phyloP scores from a whole-genome alignment of 2,797 vertebrate genomes.

The Thripadectes ignobilis region DNA sequence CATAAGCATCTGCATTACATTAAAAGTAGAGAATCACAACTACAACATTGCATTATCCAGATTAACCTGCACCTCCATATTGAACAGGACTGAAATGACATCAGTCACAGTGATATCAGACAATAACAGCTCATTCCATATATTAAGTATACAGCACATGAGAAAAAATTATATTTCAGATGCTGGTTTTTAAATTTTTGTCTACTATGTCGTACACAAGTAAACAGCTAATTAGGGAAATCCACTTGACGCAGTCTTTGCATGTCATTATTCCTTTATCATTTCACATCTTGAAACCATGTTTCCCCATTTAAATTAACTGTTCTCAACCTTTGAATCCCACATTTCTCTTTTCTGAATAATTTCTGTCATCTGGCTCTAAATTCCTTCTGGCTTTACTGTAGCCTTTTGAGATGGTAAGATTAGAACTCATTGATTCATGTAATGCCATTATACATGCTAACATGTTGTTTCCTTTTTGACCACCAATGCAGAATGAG shows the following conservation, averaged over 20 bases:
- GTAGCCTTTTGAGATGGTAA: slow-evolving; percentile 9
- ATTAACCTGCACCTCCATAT: not conserved
- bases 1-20: not conserved
- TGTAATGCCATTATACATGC: slow-evolving; percentile 41
- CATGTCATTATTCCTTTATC: not conserved
- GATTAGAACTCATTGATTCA: slow-evolving; percentile 51
- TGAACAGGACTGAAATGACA: not conserved
- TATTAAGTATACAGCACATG: not conserved
- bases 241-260: not conserved
- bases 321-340: not conserved
- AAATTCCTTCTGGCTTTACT: not conserved
- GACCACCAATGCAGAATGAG: slow-evolving; percentile 42
- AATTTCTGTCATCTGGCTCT: not conserved
- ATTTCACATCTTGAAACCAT: not conserved
- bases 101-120: not conserved
- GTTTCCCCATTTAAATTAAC: not conserved
- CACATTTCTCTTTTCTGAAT: not conserved
- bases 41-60: not conserved
- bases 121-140: not conserved
- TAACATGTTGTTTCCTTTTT: slow-evolving; percentile 56
- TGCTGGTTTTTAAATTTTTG: accelerated
- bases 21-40: not conserved
- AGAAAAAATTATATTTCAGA: not conserved
- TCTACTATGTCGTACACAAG: not conserved
- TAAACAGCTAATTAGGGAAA: not conserved